These are phyloP conservation scores for Latrodectus hesperus DNA, from an alignment of 2,888 invertebrate species.

Conservation along the genomic window DNA sequence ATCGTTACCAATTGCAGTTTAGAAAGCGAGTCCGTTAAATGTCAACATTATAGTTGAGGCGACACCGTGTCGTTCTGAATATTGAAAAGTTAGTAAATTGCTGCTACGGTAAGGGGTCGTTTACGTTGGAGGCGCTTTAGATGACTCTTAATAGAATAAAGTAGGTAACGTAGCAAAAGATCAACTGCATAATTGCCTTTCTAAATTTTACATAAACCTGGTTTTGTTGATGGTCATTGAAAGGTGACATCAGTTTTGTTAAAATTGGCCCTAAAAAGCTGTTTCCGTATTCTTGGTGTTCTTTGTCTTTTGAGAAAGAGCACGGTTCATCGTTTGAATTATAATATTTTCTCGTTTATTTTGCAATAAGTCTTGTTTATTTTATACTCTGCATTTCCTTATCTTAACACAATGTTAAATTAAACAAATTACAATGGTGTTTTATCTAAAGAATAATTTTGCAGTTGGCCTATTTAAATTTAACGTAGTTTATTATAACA, in stretches of 20 bases:
- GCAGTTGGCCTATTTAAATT: too few relatives aligned
- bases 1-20: conserved; percentile 42
- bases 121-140: not conserved
- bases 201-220: conserved; percentile 25
- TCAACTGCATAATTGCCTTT: conserved; percentile 20
- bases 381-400: too few relatives aligned
- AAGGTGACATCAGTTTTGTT: not conserved
- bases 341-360: not conserved
- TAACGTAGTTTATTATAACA: too few relatives aligned
- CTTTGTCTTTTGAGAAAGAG: not conserved
- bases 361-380: not conserved
- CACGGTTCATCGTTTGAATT: not conserved
- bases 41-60: conserved; percentile 36
- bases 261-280: not conserved
- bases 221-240: conserved; percentile 1
- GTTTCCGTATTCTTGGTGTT: not conserved
- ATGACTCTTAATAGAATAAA: not conserved
- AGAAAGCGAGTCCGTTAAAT: conserved; percentile 30
- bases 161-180: conserved; percentile 10
- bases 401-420: too few relatives aligned
- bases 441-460: too few relatives aligned
- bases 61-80: conserved; percentile 38
- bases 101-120: conserved; percentile 18
- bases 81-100: conserved; percentile 57
- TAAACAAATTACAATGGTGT: too few relatives aligned